Conservation (phyloP, 2,113 vertebrate species). For the human region DNA sequence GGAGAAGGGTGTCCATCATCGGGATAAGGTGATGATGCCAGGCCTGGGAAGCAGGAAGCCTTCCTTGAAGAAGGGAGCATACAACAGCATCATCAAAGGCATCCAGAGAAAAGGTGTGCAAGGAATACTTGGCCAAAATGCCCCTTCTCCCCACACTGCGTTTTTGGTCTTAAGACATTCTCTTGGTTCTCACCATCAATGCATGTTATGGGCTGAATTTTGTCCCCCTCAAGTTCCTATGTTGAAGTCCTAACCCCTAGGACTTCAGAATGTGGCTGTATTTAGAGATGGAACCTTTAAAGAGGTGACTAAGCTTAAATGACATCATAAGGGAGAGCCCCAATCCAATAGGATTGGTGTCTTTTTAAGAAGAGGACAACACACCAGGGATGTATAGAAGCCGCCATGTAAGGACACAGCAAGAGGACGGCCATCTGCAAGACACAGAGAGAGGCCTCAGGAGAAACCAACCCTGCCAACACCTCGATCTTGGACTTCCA, state of each 20-base stretch:
- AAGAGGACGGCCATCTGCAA: not conserved
- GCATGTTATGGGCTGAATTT: not conserved
- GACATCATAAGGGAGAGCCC: not conserved
- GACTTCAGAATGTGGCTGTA: not conserved
- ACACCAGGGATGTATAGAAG: too few relatives aligned
- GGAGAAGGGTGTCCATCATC: not conserved
- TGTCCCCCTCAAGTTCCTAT: not conserved
- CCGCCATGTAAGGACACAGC: not conserved
- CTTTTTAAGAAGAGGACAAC: not conserved
- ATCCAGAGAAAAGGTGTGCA: not conserved
- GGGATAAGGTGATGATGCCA: not conserved
- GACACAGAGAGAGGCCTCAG: not conserved
- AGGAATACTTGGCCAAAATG: not conserved
- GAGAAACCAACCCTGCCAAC: not conserved
- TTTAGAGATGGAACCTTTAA: not conserved
- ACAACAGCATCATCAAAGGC: not conserved
- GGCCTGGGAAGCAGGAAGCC: too few relatives aligned
- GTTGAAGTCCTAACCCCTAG: not conserved
- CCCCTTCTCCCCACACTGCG: not conserved
- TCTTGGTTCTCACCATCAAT: not conserved
- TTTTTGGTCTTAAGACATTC: not conserved
- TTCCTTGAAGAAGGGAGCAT: not conserved
- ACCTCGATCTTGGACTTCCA: not conserved
- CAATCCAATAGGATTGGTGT: not conserved
- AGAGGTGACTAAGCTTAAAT: not conserved